phyloP scores from a whole-genome alignment of 2,797 vertebrate genomes.

The Myotis planiceps region DNA sequence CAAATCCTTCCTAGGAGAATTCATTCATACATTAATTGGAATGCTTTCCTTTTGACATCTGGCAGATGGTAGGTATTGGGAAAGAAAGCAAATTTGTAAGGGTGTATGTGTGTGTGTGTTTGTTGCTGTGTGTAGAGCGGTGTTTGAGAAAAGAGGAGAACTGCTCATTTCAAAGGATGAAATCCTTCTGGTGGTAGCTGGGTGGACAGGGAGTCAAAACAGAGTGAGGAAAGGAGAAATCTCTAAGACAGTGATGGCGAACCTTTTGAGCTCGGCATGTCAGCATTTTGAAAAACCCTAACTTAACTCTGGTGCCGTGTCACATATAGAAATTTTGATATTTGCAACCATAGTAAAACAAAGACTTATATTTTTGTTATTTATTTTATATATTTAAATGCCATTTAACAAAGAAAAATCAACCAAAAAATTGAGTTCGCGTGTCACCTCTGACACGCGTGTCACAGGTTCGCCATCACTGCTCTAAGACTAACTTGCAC shows the following conservation, averaged over 20 bases:
- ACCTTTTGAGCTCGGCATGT: no score
- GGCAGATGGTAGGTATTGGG: background rate
- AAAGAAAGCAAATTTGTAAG: background rate
- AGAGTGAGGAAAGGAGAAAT: background rate
- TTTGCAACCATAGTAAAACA: no score
- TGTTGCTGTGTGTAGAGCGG: background rate
- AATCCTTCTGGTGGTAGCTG: background rate
- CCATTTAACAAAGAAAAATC: no score
- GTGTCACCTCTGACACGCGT: no score
- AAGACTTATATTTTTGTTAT: no score
- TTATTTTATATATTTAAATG: no score
- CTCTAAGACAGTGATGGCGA: background rate
- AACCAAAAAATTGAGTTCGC: no score
- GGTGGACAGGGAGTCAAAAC: background rate
- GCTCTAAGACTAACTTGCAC: background rate
- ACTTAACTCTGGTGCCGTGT: no score
- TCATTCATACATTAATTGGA: background rate
- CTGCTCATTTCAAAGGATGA: background rate
- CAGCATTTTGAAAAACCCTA: no score
- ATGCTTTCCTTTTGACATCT: background rate
- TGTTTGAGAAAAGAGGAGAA: background rate
- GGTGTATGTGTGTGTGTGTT: no score
- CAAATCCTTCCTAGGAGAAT: background rate
- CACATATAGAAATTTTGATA: no score
- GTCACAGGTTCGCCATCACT: no score